Evolutionary conservation across 1,140 invertebrate species (phyloP).

Genomic region (Zaprionus africanus): DNA sequence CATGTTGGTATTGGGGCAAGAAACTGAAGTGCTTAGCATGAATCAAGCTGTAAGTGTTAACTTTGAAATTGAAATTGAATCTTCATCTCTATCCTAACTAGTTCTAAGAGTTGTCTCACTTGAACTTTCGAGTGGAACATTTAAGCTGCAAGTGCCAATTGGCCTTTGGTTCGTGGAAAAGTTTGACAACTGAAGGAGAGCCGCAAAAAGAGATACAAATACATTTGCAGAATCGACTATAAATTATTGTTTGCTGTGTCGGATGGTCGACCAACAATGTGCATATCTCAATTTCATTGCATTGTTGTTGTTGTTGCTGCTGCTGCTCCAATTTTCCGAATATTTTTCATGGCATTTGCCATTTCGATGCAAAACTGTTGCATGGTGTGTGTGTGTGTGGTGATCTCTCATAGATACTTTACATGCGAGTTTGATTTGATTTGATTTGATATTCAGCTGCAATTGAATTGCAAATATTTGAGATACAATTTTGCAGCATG

Average conservation of each 20-base stretch:
- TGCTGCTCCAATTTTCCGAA: slow-evolving; percentile 51
- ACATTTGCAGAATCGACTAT: slow-evolving; percentile 28
- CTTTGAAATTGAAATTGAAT: slow-evolving; percentile 23
- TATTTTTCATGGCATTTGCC: slow-evolving; percentile 67
- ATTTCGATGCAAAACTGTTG: slow-evolving; percentile 36
- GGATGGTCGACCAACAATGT: slow-evolving; percentile 4
- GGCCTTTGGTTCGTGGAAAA: slow-evolving; percentile 3
- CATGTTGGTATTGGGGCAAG: slow-evolving; percentile 57
- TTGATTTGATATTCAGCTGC: slow-evolving; percentile 54
- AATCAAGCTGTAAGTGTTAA: slow-evolving; percentile 73
- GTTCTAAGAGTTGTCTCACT: slow-evolving; percentile 29
- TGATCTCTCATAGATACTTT: slow-evolving; percentile 22
- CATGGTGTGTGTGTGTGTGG: slow-evolving; percentile 5
- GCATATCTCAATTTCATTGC: slow-evolving; percentile 9
- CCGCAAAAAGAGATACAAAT: not conserved
- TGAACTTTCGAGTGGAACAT: slow-evolving; percentile 10
- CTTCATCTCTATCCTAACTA: slow-evolving; percentile 33
- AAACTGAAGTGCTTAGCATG: slow-evolving; percentile 60
- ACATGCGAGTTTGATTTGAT: slow-evolving; percentile 50
- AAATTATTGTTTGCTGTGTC: slow-evolving; percentile 42
- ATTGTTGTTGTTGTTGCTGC: slow-evolving; percentile 18
- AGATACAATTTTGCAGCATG: slow-evolving; percentile 57
- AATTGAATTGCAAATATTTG: slow-evolving; percentile 81
- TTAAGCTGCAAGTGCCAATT: slow-evolving; percentile 45
- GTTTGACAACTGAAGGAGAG: slow-evolving; percentile 33